Base-by-base conservation (phyloP, 2,113 vertebrate genomes). In the Hemibagrus wyckioides region DNA sequence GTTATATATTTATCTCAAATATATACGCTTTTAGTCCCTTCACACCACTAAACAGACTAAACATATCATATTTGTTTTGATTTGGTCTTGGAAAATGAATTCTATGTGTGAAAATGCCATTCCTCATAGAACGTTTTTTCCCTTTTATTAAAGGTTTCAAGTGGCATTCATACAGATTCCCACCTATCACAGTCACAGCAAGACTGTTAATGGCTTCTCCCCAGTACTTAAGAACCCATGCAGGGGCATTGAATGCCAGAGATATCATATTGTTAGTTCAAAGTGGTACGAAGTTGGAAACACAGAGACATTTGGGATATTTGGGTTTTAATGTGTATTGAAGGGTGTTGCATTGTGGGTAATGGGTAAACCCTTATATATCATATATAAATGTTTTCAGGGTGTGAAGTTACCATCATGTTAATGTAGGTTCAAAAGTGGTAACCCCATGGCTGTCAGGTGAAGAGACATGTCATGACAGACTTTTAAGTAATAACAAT, bases 241-340 rank as follows among this genome's bases (percentile, higher is more conserved):
- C 83, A 73, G 75, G 76, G 76, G 59, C 83, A 73, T 23, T n/a
- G 83, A 79, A 57, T 77, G 76, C 36, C 23, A 56, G 65, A 76
- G 36, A 83, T 59, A 69, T 75, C 39, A 80, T 65, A 54, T 56
- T 23, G 85, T 63, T 21, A 11, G 59, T 86, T 86, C 71, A 87
- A 87, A 81, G 63, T 48, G 25, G 36, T 7, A 28, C 82, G 4
- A 4, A 28, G 39, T 86, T 30, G 77, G 65, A 87, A 61, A 65
- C 61, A 73, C 69, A 11, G 39, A 73, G 0, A 44, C 69, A 71
- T 15, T 33, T n/a, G n/a, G n/a, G n/a, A 65, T 30, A 30, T 30
- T 65, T 65, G n/a, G 13, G 10, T 4, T 65, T 30, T 30, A 30
- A 65, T 71, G 36, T 21, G 21, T 71, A 71, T 71, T 71, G 3